Evolutionary conservation across 2,888 invertebrate species (phyloP).

Genomic region (Papilio demoleus): DNA sequence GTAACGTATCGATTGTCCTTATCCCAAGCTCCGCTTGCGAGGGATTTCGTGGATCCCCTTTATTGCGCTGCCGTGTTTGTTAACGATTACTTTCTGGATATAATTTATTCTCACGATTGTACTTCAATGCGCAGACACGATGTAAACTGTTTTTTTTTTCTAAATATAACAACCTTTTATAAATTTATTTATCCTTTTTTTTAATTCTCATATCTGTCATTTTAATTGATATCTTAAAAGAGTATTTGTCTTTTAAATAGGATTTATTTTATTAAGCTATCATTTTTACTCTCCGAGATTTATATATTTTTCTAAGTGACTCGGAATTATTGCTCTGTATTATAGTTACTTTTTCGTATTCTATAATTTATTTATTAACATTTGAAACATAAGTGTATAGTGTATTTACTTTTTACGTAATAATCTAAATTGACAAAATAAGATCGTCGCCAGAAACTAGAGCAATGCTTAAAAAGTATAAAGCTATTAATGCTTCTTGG

Average conservation of each 20-base stretch:
- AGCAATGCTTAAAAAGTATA: constrained; percentile 33
- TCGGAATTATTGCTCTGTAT: no score
- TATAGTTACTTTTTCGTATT: not conserved
- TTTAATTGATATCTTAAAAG: no score
- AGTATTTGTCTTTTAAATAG: no score
- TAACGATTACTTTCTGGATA: constrained; percentile 51
- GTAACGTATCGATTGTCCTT: constrained; percentile 66
- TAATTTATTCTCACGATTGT: constrained; percentile 53
- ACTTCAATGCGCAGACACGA: not conserved
- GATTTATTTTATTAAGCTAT: no score
- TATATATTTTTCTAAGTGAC: no score
- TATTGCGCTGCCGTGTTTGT: constrained; percentile 60
- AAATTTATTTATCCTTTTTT: no score
- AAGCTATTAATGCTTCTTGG: constrained; percentile 44
- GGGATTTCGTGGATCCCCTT: constrained; percentile 64
- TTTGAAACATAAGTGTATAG: not conserved
- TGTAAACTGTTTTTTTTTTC: no score
- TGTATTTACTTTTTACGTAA: not conserved
- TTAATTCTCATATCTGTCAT: no score
- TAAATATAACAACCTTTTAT: no score
- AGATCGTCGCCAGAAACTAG: constrained; percentile 14
- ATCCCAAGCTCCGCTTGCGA: constrained; percentile 65
- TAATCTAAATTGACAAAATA: not conserved
- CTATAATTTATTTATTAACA: not conserved
- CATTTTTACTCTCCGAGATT: no score